Base-by-base conservation (phyloP, 2,113 vertebrate species). In the Boleophthalmus pectinirostris region DNA sequence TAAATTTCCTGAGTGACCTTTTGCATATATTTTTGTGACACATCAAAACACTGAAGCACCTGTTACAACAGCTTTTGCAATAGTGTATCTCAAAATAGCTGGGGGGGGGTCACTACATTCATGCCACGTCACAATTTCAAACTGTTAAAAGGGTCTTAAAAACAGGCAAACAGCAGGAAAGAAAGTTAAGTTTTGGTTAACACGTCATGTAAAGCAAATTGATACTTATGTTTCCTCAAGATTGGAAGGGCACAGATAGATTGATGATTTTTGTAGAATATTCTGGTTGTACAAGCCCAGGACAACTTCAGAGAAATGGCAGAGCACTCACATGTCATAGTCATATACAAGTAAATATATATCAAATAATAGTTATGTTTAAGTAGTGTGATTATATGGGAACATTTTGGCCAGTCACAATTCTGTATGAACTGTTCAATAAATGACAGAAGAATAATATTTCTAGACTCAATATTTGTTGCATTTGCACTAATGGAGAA, bases 1-100 rank as follows among this genome's bases (percentile, higher is more conserved):
- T 45, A 69, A 66, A 35, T 61, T 35, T 5, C 47, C 21, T 24
- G 33, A 61, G 5, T 79, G 82, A 79, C 75, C 73, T 88, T 79
- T 51, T 29, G 14, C 12, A 61, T 58, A 60, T 33, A 72, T 82
- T 24, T 20, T 25, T 15, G 54, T 65, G 61, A 74, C 78, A 23
- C 45, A 83, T 68, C 53, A 66, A 74, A 75, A 58, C 66, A 38
- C 46, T 53, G 7, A 63, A 57, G 66, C 68, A 63, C 66, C 73
- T 79, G 72, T 82, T 73, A 47, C 57, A 74, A 69, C 72, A 56
- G 24, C 51, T 74, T 78, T 29, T 47, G 49, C 49, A 60, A 63
- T 18, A 29, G 53, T 0, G 1, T n/a, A 69, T 67, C 35, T 49
- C 43, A 43, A 66, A 60, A 58, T 12, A 20, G 14, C 49, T 33